Base-by-base conservation (phyloP, 1,140 invertebrate species). In the Asobara japonica region DNA sequence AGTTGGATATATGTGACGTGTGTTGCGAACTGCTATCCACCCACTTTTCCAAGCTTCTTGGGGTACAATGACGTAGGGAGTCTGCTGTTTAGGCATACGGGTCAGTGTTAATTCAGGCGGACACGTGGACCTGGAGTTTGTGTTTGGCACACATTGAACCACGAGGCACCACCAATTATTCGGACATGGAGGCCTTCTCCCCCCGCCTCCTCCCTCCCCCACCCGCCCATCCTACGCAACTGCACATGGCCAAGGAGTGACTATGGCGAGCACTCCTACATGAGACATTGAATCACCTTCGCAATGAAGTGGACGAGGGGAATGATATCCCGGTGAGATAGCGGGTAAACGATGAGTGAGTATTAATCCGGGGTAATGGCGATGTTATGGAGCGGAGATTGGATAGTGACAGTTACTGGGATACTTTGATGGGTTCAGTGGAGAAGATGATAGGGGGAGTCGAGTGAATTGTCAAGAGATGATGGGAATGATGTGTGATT, bases 71-170 rank as follows among this genome's bases (percentile, higher is more conserved):
- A 56, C 51, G n/a, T n/a, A n/a, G n/a, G n/a, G 22, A 30, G n/a
- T 51, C 45, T 16, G 20, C 11, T 56, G 51, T 56, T 56, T 22
- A 56, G 51, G 13, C 62, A 75, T 72, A 75, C 48, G 71, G 74
- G 74, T 64, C 64, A 60, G 74, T 75, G 73, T 76, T 74, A 76
- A 75, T 76, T 75, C 73, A 74, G 65, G 69, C 65, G 69, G 75
- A 77, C 69, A 76, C 66, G 66, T 56, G 65, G 64, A 30, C 72
- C 45, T 62, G 33, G 33, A 65, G 76, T 76, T 77, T 76, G 76
- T 71, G 38, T 76, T 74, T 73, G 69, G 56, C 51, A 75, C 73
- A 77, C 73, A 76, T 29, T 61, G 31, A 11, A 4, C 69, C 30
- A 51, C 45, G n/a, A 13, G 3, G 45, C 33, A 41, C 56, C 45